Percentiles rank a stretch among this genome's conserved stretches.
These are phyloP conservation scores for Octodonta nipae DNA, from an alignment of 2,888 invertebrate genomes.

Conservation along the genomic window DNA sequence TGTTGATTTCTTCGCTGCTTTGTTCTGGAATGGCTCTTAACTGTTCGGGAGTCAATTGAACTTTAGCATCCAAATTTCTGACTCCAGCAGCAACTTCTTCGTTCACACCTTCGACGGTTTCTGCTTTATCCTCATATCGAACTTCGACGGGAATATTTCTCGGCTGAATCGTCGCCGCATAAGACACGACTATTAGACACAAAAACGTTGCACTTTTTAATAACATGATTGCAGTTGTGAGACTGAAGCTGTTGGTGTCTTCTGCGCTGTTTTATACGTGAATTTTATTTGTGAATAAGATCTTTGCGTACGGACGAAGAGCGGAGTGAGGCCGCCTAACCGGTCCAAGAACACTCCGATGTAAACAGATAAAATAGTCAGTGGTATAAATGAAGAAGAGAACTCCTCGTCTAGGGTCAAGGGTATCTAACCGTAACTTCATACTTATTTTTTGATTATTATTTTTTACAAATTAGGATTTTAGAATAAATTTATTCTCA, in stretches of 20 bases:
- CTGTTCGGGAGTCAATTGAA: constrained; percentile 21
- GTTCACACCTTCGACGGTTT: no score
- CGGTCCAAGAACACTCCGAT: no score
- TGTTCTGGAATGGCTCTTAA: not conserved
- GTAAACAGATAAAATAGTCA: not conserved
- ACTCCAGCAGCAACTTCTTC: no score
- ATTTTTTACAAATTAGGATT: no score
- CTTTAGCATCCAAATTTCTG: constrained; percentile 24
- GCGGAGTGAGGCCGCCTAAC: no score
- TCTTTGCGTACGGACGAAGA: no score
- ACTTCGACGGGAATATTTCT: constrained; percentile 28
- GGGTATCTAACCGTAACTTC: constrained; percentile 1
- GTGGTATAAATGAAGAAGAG: no score
- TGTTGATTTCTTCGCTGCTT: not conserved
- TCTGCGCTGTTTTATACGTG: constrained; percentile 31
- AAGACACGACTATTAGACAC: constrained; percentile 10
- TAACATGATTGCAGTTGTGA: constrained; percentile 23
- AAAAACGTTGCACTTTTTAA: constrained; percentile 21
- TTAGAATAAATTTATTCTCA: no score
- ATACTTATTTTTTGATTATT: no score
- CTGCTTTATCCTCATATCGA: constrained; percentile 24
- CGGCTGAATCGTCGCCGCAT: constrained; percentile 14
- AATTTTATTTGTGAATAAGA: no score
- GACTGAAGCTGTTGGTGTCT: no score
- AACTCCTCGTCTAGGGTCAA: constrained; percentile 1